A percentile compares a stretch with the other conserved stretches of the same genome.
These are phyloP conservation scores for Polypedilum pembai DNA, from an alignment of 1,140 invertebrate species.

Conservation along the genomic window DNA sequence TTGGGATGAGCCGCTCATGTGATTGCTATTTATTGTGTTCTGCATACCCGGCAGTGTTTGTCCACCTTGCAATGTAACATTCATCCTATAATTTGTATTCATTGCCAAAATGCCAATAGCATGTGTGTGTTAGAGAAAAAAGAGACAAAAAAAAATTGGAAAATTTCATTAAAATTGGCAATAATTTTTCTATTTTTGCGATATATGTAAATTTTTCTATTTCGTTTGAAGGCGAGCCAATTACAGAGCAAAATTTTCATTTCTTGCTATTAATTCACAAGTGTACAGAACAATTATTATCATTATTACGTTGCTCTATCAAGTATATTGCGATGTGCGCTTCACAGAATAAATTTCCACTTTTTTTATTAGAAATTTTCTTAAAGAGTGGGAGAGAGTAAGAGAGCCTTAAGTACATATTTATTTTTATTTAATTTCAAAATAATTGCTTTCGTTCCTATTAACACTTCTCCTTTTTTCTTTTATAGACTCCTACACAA, in stretches of 20 bases:
- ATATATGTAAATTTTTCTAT: too few relatives aligned
- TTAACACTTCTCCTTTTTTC: neutral
- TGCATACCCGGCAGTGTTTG: slow-evolving; percentile 23
- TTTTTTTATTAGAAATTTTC: neutral
- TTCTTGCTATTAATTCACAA: too few relatives aligned
- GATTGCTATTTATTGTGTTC: slow-evolving; percentile 16
- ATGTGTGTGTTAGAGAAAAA: neutral
- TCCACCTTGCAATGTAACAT: slow-evolving; percentile 19
- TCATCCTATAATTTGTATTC: neutral
- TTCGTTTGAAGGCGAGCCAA: too few relatives aligned
- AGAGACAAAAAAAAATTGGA: neutral
- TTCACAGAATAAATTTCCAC: neutral
- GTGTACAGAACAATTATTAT: too few relatives aligned
- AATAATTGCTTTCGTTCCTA: slow-evolving; percentile 24
- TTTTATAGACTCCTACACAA: neutral
- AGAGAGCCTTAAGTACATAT: neutral
- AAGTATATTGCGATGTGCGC: too few relatives aligned
- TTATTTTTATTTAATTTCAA: slow-evolving; percentile 25
- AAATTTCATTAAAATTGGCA: neutral
- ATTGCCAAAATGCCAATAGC: neutral
- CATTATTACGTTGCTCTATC: too few relatives aligned
- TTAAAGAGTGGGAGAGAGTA: too few relatives aligned
- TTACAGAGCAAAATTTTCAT: too few relatives aligned
- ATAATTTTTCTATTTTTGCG: neutral
- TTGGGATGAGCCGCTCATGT: slow-evolving; percentile 23